phyloP scores from a whole-genome alignment of 2,797 vertebrate species.

The Phoebastria nigripes region DNA sequence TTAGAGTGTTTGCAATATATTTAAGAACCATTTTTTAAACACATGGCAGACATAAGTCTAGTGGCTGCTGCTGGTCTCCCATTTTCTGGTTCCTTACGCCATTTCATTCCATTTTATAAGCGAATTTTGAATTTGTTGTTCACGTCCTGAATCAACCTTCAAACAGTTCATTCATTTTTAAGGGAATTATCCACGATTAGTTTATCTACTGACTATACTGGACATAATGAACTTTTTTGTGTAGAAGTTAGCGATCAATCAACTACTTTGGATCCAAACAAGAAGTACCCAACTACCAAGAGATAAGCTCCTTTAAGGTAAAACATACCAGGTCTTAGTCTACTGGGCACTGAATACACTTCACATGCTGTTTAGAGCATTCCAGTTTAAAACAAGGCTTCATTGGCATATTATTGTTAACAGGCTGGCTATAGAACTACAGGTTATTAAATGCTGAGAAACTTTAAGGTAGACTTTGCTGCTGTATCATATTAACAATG shows the following conservation, averaged over 20 bases:
- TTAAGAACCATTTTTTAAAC: not conserved
- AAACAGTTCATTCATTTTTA: not conserved
- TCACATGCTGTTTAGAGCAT: not conserved
- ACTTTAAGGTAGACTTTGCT: not conserved
- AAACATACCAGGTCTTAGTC: not conserved
- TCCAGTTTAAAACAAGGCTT: not conserved
- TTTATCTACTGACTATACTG: not conserved
- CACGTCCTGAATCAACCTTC: not conserved
- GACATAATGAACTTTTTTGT: not conserved
- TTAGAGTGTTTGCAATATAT: not conserved
- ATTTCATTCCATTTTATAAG: not conserved
- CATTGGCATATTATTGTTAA: not conserved
- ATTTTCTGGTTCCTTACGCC: not conserved
- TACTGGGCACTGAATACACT: not conserved
- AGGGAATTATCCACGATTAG: not conserved
- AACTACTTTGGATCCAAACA: not conserved
- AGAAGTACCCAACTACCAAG: not conserved
- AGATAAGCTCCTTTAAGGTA: not conserved
- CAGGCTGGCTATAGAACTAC: not conserved
- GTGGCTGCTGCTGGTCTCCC: not conserved
- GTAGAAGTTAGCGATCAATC: not conserved
- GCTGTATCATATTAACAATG: not conserved
- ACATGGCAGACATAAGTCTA: not conserved
- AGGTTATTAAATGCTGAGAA: not conserved
- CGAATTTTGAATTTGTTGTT: not conserved